These are phyloP conservation scores for Meteorus colon DNA, from an alignment of 2,888 invertebrate species.

Conservation along the genomic window DNA sequence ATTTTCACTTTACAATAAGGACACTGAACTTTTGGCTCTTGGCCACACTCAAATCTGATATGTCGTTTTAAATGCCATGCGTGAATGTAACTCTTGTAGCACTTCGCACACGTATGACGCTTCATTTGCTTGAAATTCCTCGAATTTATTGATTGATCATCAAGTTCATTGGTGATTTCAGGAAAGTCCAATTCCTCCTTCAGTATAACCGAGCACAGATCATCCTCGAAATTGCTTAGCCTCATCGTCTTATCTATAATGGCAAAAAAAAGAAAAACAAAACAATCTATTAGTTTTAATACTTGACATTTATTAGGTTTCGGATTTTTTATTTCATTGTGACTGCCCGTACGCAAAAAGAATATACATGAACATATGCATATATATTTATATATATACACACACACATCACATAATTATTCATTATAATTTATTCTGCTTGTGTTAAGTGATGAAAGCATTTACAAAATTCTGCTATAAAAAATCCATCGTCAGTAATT, in stretches of 20 bases:
- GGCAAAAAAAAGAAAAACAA: slow-evolving; percentile 40
- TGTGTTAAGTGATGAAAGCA: slow-evolving; percentile 5
- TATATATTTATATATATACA: background rate
- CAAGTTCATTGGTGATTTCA: slow-evolving; percentile 19
- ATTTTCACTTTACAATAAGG: slow-evolving; percentile 63
- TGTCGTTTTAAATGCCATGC: slow-evolving; percentile 69
- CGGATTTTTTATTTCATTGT: background rate
- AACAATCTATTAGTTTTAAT: slow-evolving; percentile 21
- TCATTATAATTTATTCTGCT: background rate
- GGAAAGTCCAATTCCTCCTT: slow-evolving; percentile 33
- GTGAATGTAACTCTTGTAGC: slow-evolving; percentile 66
- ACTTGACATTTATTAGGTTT: background rate
- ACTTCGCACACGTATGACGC: slow-evolving; percentile 63
- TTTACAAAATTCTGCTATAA: background rate
- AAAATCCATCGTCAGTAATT: background rate
- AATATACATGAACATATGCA: background rate
- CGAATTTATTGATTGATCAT: slow-evolving; percentile 38
- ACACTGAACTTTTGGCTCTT: slow-evolving; percentile 66
- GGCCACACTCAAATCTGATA: slow-evolving; percentile 73
- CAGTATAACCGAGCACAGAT: slow-evolving; percentile 40
- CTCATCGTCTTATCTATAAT: slow-evolving; percentile 17
- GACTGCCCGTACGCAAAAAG: background rate
- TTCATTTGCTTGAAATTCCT: slow-evolving; percentile 46
- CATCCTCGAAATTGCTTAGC: slow-evolving; percentile 43
- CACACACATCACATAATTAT: no score